Percentiles rank a stretch among this genome's conserved stretches.
Evolutionary conservation across 1,140 invertebrate species (phyloP).

Genomic region (Trialeurodes vaporariorum): DNA sequence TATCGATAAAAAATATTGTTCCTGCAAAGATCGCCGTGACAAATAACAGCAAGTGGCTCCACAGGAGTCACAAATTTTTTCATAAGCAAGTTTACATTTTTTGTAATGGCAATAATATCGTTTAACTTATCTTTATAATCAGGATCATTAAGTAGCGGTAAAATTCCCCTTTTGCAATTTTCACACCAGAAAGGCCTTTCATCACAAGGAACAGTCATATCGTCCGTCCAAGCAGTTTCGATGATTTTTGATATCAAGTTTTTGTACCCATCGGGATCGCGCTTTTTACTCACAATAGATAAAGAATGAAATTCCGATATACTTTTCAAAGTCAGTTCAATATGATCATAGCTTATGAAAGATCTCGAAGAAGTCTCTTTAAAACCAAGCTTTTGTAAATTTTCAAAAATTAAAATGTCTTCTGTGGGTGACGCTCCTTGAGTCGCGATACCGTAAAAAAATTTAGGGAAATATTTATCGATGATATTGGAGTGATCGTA

Average conservation of each 20-base stretch:
- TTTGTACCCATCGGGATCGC: conserved; percentile 12
- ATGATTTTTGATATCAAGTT: not conserved
- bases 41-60: conserved; percentile 34
- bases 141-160: not conserved
- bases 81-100: not conserved
- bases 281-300: conserved; percentile 29
- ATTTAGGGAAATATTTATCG: not conserved
- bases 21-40: conserved; percentile 41
- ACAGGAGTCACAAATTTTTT: conserved; percentile 2
- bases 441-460: not conserved
- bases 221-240: conserved; percentile 4
- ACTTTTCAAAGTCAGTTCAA: not conserved
- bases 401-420: not conserved
- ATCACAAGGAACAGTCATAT: not conserved
- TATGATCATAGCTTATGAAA: not conserved
- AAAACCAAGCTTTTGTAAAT: not conserved
- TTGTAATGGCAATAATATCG: not conserved
- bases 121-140: not conserved
- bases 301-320: conserved; percentile 28
- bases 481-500: not conserved
- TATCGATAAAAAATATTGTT: conserved; percentile 41
- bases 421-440: not conserved
- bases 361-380: not conserved
- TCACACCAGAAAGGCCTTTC: conserved; percentile 2
- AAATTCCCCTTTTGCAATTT: conserved; percentile 4